These are phyloP conservation scores for Temnothorax nylanderi DNA, from an alignment of 1,140 invertebrate species.

Conservation along the genomic window DNA sequence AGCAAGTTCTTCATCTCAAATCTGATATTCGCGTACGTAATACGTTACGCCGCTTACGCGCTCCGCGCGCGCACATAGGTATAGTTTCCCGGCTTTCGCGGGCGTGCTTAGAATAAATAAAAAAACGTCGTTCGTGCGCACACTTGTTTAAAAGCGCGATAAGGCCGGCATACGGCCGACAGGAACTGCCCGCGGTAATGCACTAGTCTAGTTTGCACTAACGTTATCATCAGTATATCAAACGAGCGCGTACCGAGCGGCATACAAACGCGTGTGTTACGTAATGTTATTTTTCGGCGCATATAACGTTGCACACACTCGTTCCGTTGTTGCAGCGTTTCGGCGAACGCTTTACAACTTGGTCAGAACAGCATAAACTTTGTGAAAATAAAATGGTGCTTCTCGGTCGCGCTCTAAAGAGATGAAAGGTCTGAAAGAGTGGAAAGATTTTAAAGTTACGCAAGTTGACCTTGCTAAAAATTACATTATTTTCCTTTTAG, in stretches of 20 bases:
- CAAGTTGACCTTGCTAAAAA: not conserved
- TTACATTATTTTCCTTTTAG: not conserved
- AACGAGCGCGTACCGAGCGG: not conserved
- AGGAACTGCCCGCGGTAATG: not conserved
- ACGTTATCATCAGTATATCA: not conserved
- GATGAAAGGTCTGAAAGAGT: not conserved
- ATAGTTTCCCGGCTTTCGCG: not conserved
- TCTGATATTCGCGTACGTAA: not conserved
- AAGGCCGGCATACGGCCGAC: not conserved
- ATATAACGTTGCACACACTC: too few relatives aligned
- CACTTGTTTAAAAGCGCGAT: not conserved
- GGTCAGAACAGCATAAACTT: not conserved
- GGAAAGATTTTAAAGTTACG: not conserved
- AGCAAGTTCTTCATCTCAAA: not conserved
- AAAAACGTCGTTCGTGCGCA: not conserved
- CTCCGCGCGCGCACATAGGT: not conserved
- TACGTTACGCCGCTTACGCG: not conserved
- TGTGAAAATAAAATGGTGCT: not conserved
- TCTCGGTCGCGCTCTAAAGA: not conserved
- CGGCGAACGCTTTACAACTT: not conserved
- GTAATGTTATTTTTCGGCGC: not conserved
- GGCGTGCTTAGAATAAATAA: not conserved
- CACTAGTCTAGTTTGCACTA: not conserved
- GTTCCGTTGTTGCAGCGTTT: not conserved
- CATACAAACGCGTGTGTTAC: not conserved